Evolutionary conservation across 2,888 invertebrate genomes (phyloP).

Genomic region (Netelia melanura): DNA sequence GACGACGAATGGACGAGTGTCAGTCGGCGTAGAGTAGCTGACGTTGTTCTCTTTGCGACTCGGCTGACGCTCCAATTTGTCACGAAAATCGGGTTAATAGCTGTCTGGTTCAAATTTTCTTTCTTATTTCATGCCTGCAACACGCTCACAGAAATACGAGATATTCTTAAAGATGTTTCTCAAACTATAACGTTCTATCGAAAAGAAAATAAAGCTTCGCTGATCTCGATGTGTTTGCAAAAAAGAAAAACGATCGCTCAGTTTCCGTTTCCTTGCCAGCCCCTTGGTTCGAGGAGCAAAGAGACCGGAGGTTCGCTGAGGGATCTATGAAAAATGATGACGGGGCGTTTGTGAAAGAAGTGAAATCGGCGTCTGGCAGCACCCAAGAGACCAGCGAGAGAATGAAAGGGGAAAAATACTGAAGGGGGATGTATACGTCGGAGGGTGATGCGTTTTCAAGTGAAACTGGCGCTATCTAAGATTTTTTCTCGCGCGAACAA

Average conservation of each 20-base stretch:
- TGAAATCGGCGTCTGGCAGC: slow-evolving; percentile 80
- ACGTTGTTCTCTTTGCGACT: background rate
- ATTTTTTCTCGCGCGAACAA: slow-evolving; percentile 4
- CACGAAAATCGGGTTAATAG: slow-evolving; percentile 17
- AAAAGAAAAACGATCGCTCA: slow-evolving; percentile 54
- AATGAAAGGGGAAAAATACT: slow-evolving; percentile 52
- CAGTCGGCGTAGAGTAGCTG: slow-evolving; percentile 21
- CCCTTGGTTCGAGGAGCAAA: slow-evolving; percentile 23
- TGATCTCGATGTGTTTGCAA: slow-evolving; percentile 9
- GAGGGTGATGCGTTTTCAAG: slow-evolving; percentile 34
- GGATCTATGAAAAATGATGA: slow-evolving; percentile 84
- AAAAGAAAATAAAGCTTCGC: background rate
- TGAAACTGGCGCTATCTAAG: background rate
- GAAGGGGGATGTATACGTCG: slow-evolving; percentile 15
- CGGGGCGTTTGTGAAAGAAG: slow-evolving; percentile 83
- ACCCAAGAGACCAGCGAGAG: slow-evolving; percentile 57
- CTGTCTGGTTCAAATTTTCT: background rate
- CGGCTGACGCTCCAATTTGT: slow-evolving; percentile 25
- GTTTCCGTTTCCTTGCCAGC: slow-evolving; percentile 35
- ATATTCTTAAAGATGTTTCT: background rate
- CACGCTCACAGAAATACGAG: background rate
- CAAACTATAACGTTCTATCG: background rate
- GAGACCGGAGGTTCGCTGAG: slow-evolving; percentile 9
- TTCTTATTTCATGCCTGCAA: background rate
- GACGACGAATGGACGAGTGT: slow-evolving; percentile 48